A percentile compares a stretch with the other conserved stretches of the same genome.
Evolutionary conservation across 1,140 invertebrate genomes (phyloP).

Genomic region (Drosophila subobscura): DNA sequence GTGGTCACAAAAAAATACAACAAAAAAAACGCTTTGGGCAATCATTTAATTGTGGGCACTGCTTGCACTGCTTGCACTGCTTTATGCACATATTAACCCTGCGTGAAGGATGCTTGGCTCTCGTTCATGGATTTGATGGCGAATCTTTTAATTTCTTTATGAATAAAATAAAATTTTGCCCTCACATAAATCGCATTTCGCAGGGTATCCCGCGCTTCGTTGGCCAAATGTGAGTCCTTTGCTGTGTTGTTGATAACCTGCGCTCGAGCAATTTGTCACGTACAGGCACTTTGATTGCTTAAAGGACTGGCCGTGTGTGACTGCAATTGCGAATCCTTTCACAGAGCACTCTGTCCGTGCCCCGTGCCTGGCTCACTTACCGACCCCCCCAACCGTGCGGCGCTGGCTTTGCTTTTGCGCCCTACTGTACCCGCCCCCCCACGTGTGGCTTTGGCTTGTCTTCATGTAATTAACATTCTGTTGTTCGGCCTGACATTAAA

Average conservation of each 20-base stretch:
- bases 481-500: slow-evolving; percentile 70
- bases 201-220: not conserved
- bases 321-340: slow-evolving; percentile 2
- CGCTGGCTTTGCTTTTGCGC: not conserved
- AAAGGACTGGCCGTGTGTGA: not conserved
- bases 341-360: not conserved
- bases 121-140: too few relatives aligned
- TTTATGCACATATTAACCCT: not conserved
- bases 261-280: slow-evolving; percentile 82
- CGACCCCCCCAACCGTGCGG: too few relatives aligned
- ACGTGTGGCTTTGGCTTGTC: slow-evolving; percentile 29
- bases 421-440: slow-evolving; percentile 15
- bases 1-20: too few relatives aligned
- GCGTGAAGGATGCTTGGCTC: too few relatives aligned
- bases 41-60: slow-evolving; percentile 79
- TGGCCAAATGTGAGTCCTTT: slow-evolving; percentile 1
- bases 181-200: too few relatives aligned
- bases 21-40: slow-evolving; percentile 55
- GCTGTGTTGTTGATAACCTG: slow-evolving; percentile 59
- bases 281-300: slow-evolving; percentile 80
- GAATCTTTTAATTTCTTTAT: too few relatives aligned
- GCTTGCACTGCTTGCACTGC: slow-evolving; percentile 29
- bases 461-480: slow-evolving; percentile 12
- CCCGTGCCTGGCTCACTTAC: too few relatives aligned
- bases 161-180: too few relatives aligned